These are phyloP conservation scores for Pituophis catenifer DNA, from an alignment of 2,113 vertebrate species.

Conservation along the genomic window DNA sequence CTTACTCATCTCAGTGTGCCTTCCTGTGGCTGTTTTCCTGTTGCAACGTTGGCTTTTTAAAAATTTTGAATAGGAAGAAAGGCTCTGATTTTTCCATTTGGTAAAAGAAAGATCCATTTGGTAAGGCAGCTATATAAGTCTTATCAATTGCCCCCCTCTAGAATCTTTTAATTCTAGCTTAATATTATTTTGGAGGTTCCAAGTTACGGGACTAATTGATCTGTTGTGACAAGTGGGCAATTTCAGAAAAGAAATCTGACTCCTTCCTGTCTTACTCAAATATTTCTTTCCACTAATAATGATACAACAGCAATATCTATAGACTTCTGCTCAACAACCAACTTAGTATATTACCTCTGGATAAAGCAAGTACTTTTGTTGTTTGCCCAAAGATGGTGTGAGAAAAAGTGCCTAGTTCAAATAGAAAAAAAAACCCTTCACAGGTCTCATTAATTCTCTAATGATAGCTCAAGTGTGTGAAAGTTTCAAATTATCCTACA, in stretches of 20 bases:
- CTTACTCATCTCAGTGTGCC: conserved; percentile 49
- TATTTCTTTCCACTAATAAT: background rate
- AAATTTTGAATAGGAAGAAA: conserved; percentile 60
- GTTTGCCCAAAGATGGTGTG: background rate
- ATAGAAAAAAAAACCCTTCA: background rate
- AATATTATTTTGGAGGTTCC: background rate
- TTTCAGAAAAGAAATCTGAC: background rate
- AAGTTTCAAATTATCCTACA: background rate
- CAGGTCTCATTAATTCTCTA: background rate
- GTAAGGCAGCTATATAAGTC: background rate
- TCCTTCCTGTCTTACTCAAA: background rate
- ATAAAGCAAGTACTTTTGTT: background rate
- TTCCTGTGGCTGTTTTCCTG: conserved; percentile 39
- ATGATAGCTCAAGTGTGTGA: background rate
- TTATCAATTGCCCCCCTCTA: background rate
- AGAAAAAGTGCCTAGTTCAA: background rate
- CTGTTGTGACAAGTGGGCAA: background rate
- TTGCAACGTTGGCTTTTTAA: conserved; percentile 13
- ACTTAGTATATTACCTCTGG: background rate
- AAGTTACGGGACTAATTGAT: background rate
- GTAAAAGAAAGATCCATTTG: background rate
- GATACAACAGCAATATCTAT: background rate
- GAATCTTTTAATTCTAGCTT: background rate
- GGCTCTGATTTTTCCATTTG: background rate
- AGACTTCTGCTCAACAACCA: background rate